These are phyloP conservation scores for Aleiodes leptofemur DNA, from an alignment of 2,888 invertebrate species.

Conservation along the genomic window DNA sequence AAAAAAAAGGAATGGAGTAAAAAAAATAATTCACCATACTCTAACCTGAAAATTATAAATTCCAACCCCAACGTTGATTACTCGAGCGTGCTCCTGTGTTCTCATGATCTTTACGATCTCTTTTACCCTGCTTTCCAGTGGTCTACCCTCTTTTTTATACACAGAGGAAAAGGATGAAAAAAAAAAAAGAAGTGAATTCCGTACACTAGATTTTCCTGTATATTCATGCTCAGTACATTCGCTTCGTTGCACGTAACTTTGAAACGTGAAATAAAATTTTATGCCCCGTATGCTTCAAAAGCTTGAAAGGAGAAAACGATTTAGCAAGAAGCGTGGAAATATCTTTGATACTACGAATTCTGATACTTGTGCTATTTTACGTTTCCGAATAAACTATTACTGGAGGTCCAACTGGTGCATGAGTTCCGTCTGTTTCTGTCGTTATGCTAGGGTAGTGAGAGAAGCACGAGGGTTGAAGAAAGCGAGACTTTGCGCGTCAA, in stretches of 20 bases:
- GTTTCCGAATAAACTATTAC: constrained; percentile 11
- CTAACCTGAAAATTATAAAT: constrained; percentile 27
- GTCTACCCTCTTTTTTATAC: constrained; percentile 25
- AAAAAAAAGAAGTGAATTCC: constrained; percentile 4
- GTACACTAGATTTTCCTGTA: constrained; percentile 51
- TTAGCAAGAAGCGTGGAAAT: constrained; percentile 20
- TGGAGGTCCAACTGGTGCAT: constrained; percentile 22
- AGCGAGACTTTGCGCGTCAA: too few relatives aligned
- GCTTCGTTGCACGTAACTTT: constrained; percentile 48
- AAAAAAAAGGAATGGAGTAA: too few relatives aligned
- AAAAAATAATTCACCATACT: constrained; percentile 9
- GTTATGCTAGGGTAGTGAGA: too few relatives aligned
- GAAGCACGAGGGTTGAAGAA: too few relatives aligned
- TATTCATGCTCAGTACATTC: constrained; percentile 44
- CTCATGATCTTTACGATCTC: constrained; percentile 34
- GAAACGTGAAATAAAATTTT: constrained; percentile 62
- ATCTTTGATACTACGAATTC: constrained; percentile 4
- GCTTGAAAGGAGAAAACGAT: constrained; percentile 18
- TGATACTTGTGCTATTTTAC: not conserved
- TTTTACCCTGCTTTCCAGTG: constrained; percentile 28
- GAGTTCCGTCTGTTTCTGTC: too few relatives aligned
- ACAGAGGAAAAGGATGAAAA: constrained; percentile 21
- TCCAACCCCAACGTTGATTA: constrained; percentile 27
- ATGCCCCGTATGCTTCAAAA: constrained; percentile 50
- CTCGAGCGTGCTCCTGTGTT: constrained; percentile 25